phyloP scores from a whole-genome alignment of 2,888 invertebrate species.

The Calameuta pallipes region DNA sequence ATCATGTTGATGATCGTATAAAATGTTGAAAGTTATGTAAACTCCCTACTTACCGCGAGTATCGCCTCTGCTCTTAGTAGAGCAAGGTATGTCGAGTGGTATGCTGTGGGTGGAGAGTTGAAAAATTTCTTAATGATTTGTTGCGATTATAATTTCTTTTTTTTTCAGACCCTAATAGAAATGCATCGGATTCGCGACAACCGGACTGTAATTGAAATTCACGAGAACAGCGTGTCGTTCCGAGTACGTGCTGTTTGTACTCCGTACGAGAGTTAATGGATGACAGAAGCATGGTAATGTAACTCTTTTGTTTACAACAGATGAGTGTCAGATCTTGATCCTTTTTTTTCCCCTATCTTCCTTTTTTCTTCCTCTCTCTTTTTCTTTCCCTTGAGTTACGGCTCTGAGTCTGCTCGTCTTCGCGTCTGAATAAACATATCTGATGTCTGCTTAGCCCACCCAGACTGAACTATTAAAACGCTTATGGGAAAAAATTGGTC shows the following conservation, averaged over 20 bases:
- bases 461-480: constrained; percentile 60
- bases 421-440: constrained; percentile 64
- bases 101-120: not conserved
- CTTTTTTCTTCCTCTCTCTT: not conserved
- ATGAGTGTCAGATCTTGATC: constrained; percentile 54
- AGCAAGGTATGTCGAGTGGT: not conserved
- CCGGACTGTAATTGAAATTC: not conserved
- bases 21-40: not conserved
- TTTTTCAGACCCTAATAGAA: not conserved
- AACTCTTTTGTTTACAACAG: constrained; percentile 59
- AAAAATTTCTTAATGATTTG: not conserved
- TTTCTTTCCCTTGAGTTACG: constrained; percentile 26
- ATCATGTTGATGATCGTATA: not conserved
- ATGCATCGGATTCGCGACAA: not conserved
- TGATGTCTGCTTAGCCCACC: constrained; percentile 60
- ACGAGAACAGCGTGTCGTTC: not conserved
- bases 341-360: constrained; percentile 36
- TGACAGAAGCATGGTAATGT: constrained; percentile 43
- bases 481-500: constrained; percentile 56
- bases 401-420: constrained; percentile 52
- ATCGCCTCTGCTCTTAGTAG: not conserved
- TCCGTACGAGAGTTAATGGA: not conserved
- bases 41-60: not conserved
- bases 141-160: not conserved
- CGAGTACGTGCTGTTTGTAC: not conserved